phyloP scores from a whole-genome alignment of 2,113 vertebrate genomes.

The Cebidichthys violaceus region DNA sequence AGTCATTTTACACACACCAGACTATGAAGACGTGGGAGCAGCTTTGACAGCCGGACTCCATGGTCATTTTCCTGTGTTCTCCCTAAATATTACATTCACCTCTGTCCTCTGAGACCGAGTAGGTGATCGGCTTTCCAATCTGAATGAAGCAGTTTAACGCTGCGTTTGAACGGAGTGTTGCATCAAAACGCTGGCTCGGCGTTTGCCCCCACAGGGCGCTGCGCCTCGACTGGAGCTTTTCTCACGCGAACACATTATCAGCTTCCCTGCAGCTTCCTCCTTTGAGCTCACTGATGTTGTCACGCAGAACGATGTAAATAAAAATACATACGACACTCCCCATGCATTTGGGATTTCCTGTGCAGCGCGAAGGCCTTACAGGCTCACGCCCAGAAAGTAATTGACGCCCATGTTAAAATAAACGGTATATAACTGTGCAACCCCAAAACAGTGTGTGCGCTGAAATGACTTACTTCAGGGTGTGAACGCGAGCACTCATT shows the following conservation, averaged over 20 bases:
- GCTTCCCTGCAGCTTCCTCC: conserved; percentile 73
- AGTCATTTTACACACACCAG: background rate
- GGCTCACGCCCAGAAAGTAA: conserved; percentile 4
- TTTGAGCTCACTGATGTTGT: conserved; percentile 57
- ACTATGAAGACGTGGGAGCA: background rate
- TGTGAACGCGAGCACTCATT: conserved; percentile 28
- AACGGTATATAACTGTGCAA: conserved; percentile 4
- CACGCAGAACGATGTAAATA: conserved; percentile 35
- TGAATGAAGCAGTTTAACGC: background rate
- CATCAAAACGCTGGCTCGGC: background rate
- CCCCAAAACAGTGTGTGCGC: conserved; percentile 3
- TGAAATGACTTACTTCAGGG: conserved; percentile 14
- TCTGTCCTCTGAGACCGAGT: background rate
- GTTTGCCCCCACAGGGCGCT: background rate
- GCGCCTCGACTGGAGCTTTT: conserved; percentile 42
- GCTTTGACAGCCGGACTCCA: background rate
- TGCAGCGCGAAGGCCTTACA: background rate
- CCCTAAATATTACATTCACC: background rate
- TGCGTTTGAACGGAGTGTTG: background rate
- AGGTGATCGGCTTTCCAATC: background rate
- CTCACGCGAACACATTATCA: conserved; percentile 73
- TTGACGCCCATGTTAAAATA: conserved; percentile 39
- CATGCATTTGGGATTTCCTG: conserved; percentile 23
- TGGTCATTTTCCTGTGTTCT: background rate
- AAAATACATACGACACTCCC: conserved; percentile 24